A percentile compares a stretch with the other conserved stretches of the same genome.
phyloP scores from a whole-genome alignment of 2,113 vertebrate genomes.

The Pleuronectes platessa region DNA sequence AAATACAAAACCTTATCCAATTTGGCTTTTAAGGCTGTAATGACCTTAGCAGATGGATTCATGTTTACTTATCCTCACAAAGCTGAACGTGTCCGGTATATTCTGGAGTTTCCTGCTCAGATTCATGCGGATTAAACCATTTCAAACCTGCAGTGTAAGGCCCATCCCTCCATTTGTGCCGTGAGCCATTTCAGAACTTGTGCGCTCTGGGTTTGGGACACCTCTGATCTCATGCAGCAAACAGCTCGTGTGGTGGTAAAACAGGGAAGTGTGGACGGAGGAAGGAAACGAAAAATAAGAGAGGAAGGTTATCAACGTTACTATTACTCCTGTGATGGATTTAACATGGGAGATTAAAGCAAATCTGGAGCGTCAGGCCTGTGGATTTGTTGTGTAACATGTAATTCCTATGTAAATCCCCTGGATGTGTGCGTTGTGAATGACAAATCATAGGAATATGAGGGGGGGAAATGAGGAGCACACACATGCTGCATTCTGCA shows the following conservation, averaged over 20 bases:
- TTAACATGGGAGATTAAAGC: slow-evolving; percentile 63
- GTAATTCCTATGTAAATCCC: slow-evolving; percentile 64
- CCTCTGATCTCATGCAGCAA: background rate
- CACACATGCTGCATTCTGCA: background rate
- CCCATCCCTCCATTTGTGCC: slow-evolving; percentile 17
- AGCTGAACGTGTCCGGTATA: slow-evolving; percentile 2
- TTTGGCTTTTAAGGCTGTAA: slow-evolving; percentile 43
- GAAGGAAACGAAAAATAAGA: background rate
- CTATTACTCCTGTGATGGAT: slow-evolving; percentile 34
- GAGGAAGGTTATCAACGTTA: slow-evolving; percentile 15
- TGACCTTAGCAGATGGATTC: slow-evolving; percentile 15
- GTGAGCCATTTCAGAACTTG: slow-evolving; percentile 22
- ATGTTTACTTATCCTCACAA: slow-evolving; percentile 38
- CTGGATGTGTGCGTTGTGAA: background rate
- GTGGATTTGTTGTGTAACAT: slow-evolving; percentile 75
- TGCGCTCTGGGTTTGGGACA: slow-evolving; percentile 10
- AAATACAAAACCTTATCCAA: slow-evolving; percentile 27
- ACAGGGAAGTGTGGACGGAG: background rate
- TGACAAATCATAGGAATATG: background rate
- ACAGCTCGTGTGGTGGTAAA: background rate
- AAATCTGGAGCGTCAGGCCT: slow-evolving; percentile 49
- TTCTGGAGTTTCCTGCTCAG: slow-evolving; percentile 14
- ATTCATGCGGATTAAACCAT: slow-evolving; percentile 57
- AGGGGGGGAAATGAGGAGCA: background rate
- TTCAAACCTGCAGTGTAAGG: slow-evolving; percentile 16